These are phyloP conservation scores for Akabosia matsudoensis DNA, from an alignment of 1,140 invertebrate species.

Conservation along the genomic window DNA sequence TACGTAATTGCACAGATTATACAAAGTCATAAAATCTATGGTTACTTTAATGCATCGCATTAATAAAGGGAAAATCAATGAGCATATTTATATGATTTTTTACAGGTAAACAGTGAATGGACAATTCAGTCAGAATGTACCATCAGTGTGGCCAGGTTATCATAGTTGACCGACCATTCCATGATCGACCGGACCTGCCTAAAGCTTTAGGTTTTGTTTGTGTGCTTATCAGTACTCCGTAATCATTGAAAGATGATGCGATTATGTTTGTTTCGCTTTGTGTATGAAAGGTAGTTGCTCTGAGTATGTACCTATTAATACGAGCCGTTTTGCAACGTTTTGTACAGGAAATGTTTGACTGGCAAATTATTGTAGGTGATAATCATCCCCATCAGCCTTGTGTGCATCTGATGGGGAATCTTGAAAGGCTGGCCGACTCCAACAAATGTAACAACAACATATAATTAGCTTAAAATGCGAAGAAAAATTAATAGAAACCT, in stretches of 20 bases:
- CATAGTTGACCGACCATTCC: too few relatives aligned
- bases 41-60: too few relatives aligned
- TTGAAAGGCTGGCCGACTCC: neutral
- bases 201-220: neutral
- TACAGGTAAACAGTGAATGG: too few relatives aligned
- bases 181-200: constrained; percentile 7
- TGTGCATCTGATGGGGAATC: neutral
- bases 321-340: neutral
- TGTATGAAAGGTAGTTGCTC: neutral
- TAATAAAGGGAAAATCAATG: too few relatives aligned
- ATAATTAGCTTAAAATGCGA: neutral
- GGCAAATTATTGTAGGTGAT: neutral
- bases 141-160: too few relatives aligned
- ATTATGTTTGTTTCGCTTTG: neutral
- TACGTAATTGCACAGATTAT: too few relatives aligned
- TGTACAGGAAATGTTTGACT: neutral
- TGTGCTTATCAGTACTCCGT: neutral
- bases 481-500: neutral
- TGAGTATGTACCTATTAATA: too few relatives aligned
- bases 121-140: too few relatives aligned
- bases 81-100: too few relatives aligned
- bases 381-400: neutral
- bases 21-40: too few relatives aligned
- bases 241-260: neutral
- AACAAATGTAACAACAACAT: neutral